Percentiles rank a stretch among this genome's conserved stretches.
These are phyloP conservation scores for Pterois miles DNA, from an alignment of 2,797 vertebrate genomes.

Conservation along the genomic window DNA sequence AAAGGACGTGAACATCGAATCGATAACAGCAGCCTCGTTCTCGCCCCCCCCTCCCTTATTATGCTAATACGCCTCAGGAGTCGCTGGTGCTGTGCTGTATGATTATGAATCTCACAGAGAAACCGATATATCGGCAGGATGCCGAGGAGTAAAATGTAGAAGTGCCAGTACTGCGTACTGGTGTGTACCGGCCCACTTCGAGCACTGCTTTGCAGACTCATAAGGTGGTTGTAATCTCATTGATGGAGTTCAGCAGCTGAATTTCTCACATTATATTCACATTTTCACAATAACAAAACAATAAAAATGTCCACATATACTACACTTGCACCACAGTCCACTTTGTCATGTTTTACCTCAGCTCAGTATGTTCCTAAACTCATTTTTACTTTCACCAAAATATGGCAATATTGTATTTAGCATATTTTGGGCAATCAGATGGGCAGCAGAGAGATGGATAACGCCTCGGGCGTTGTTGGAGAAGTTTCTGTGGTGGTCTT, in stretches of 20 bases:
- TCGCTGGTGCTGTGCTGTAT: too few species aligned
- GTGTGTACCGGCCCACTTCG: too few species aligned
- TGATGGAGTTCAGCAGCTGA: conserved; percentile 6
- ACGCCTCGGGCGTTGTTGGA: not conserved
- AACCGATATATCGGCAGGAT: too few species aligned
- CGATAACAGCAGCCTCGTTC: too few species aligned
- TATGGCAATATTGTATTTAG: not conserved
- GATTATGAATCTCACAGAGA: too few species aligned
- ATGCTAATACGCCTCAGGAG: too few species aligned
- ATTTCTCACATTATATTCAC: not conserved
- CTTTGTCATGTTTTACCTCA: not conserved
- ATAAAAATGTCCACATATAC: not conserved
- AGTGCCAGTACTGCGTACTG: too few species aligned
- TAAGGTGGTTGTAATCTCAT: not conserved
- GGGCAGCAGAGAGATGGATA: not conserved
- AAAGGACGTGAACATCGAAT: too few species aligned
- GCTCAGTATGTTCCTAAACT: not conserved
- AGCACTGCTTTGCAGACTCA: too few species aligned
- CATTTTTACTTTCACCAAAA: not conserved
- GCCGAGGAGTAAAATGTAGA: too few species aligned
- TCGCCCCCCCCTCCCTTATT: too few species aligned
- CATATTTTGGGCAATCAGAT: not conserved
- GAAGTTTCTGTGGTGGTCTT: not conserved
- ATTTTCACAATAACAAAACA: not conserved
- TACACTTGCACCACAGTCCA: not conserved